Percentiles rank a stretch among this genome's conserved stretches.
These are phyloP conservation scores for Papilio polyxenes DNA, from an alignment of 1,140 invertebrate genomes.

Conservation along the genomic window DNA sequence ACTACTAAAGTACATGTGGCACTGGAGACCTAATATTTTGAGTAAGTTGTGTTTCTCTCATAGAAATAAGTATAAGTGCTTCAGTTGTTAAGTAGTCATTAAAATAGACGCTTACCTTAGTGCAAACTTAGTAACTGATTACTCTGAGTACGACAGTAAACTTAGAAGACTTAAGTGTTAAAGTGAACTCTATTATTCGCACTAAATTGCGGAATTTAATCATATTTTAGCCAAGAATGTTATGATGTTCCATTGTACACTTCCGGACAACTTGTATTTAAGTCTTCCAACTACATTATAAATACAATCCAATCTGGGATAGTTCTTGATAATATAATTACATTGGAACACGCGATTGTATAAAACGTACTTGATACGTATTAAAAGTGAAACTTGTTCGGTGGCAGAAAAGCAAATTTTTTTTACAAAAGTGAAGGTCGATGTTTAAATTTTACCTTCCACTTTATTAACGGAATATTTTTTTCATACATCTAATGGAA, in stretches of 20 bases:
- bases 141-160: not conserved
- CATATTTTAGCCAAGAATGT: not conserved
- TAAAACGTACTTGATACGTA: constrained; percentile 4
- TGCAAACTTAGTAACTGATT: no score
- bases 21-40: no score
- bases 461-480: not conserved
- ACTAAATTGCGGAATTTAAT: not conserved
- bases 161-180: not conserved
- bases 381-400: constrained; percentile 30
- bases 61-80: no score
- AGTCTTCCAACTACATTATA: not conserved
- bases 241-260: not conserved
- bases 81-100: no score
- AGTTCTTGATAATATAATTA: constrained; percentile 13
- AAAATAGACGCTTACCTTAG: no score
- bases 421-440: constrained; percentile 6
- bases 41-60: no score
- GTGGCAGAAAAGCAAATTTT: not conserved
- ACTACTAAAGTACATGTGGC: no score
- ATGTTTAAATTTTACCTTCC: constrained; percentile 10
- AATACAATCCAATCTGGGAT: not conserved
- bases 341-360: not conserved
- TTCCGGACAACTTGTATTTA: not conserved
- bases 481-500: not conserved
- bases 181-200: not conserved